phyloP scores from a whole-genome alignment of 2,113 vertebrate genomes.

The Ammodytes marinus region DNA sequence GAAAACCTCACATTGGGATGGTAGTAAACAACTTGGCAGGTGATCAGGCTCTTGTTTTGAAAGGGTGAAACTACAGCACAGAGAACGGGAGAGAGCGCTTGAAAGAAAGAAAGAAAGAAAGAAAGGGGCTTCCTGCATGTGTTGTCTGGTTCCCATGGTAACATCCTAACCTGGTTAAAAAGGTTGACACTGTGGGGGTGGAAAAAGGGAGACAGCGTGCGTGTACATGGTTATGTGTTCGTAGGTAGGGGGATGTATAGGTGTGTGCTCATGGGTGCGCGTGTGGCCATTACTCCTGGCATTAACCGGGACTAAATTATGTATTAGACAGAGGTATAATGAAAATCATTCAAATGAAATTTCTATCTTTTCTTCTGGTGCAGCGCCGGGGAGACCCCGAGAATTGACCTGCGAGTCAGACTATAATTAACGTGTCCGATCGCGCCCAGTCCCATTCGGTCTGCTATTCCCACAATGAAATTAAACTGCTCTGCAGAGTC shows the following conservation, averaged over 20 bases:
- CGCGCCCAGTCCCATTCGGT: conserved; percentile 63
- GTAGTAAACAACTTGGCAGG: conserved; percentile 76
- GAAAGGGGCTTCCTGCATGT: conserved; percentile 34
- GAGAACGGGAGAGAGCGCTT: conserved; percentile 18
- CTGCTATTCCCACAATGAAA: conserved; percentile 78
- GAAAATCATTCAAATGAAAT: conserved; percentile 81
- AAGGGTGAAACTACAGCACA: conserved; percentile 40
- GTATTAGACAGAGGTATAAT: conserved; percentile 81
- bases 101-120: conserved; percentile 14
- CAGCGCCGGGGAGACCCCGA: conserved; percentile 71
- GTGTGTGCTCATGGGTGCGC: conserved; percentile 21
- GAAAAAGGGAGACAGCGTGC: conserved; percentile 30
- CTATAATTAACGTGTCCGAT: conserved; percentile 80
- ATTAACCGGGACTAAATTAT: conserved; percentile 81
- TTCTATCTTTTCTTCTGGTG: conserved; percentile 76
- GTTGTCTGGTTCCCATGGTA: conserved; percentile 80
- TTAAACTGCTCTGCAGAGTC: conserved; percentile 69
- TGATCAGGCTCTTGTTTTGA: conserved; percentile 71
- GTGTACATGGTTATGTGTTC: conserved; percentile 22
- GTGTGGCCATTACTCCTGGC: conserved; percentile 62
- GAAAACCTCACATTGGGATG: conserved; percentile 63
- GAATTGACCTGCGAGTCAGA: conserved; percentile 82
- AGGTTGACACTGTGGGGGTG: conserved; percentile 71
- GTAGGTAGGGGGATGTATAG: conserved; percentile 11
- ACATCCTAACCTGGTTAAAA: conserved; percentile 83